These are phyloP conservation scores for Zeus faber DNA, from an alignment of 2,113 vertebrate genomes.

Conservation along the genomic window DNA sequence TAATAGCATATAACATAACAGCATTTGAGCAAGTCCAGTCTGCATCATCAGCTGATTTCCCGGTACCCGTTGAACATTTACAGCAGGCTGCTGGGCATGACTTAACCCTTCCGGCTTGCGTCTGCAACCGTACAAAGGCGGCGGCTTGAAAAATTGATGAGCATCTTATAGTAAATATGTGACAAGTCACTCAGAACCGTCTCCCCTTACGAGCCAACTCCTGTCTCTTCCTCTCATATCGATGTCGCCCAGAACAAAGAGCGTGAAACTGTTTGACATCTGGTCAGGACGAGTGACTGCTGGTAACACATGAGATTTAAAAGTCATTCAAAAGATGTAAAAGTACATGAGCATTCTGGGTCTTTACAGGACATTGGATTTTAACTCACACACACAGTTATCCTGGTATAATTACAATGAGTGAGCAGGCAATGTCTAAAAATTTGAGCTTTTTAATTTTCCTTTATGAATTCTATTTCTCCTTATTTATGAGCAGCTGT, in stretches of 20 bases:
- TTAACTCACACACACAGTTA: too few species aligned
- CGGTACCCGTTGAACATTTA: too few species aligned
- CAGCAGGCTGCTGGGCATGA: not conserved
- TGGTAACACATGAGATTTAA: conserved; percentile 17
- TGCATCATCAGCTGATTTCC: too few species aligned
- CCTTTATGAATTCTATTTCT: too few species aligned
- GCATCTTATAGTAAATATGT: conserved; percentile 50
- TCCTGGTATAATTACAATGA: too few species aligned
- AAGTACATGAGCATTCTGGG: not conserved
- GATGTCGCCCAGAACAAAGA: conserved; percentile 34
- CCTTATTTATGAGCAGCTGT: too few species aligned
- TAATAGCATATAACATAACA: too few species aligned
- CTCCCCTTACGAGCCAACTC: conserved; percentile 36
- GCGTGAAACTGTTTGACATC: conserved; percentile 25
- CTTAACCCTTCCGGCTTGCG: not conserved
- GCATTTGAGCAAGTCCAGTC: too few species aligned
- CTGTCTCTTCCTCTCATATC: conserved; percentile 29
- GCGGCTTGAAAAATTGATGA: conserved; percentile 44
- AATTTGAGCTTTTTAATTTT: too few species aligned
- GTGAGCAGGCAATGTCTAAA: too few species aligned
- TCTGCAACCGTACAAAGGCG: not conserved
- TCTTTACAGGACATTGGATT: too few species aligned
- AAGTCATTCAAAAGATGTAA: not conserved
- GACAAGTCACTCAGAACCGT: not conserved
- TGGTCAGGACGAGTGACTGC: conserved; percentile 25